phyloP scores from a whole-genome alignment of 2,113 vertebrate species.

The Dendrocopos noguchii region DNA sequence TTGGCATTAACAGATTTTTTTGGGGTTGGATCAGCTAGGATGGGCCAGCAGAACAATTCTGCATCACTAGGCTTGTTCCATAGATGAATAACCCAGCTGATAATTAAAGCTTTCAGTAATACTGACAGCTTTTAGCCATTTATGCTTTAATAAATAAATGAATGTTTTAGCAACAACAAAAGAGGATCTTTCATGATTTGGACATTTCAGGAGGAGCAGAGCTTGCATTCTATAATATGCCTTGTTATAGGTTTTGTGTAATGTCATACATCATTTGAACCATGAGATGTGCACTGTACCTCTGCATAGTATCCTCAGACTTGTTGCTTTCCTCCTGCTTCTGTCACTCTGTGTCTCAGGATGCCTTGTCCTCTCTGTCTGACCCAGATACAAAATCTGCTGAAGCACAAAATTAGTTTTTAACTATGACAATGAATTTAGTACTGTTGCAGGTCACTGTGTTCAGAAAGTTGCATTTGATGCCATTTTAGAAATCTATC shows the following conservation, averaged over 20 bases:
- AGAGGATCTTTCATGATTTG: background rate
- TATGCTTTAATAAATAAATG: background rate
- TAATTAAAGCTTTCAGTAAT: background rate
- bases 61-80: fast-evolving
- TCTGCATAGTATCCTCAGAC: background rate
- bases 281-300: background rate
- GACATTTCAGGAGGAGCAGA: background rate
- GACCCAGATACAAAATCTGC: background rate
- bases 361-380: background rate
- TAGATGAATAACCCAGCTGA: background rate
- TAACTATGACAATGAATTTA: background rate
- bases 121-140: background rate
- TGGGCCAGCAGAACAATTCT: background rate
- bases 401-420: background rate
- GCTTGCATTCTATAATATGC: background rate
- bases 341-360: fast-evolving
- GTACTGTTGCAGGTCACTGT: background rate
- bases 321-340: background rate
- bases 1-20: background rate
- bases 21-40: background rate
- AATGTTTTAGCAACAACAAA: background rate
- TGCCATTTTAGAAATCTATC: background rate
- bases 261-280: background rate
- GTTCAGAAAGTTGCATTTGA: background rate
- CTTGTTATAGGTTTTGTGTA: background rate